These are phyloP conservation scores for Pica pica DNA, from an alignment of 2,113 vertebrate species.

Conservation along the genomic window DNA sequence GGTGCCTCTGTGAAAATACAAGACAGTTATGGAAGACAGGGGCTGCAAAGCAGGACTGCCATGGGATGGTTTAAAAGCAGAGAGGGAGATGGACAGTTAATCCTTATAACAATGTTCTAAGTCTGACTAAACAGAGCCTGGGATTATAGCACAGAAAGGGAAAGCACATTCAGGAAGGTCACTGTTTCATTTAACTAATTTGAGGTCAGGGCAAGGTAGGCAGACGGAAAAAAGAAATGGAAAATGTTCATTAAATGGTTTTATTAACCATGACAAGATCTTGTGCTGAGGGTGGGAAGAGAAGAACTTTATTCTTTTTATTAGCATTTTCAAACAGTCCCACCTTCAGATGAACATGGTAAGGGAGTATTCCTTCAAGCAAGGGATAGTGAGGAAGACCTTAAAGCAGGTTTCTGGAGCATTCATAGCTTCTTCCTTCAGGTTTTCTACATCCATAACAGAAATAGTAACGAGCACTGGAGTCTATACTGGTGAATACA, in stretches of 20 bases:
- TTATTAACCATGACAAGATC: background rate
- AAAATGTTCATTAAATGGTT: background rate
- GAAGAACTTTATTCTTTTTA: background rate
- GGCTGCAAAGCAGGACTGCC: background rate
- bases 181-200: constrained; percentile 31
- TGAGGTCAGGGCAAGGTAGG: constrained; percentile 19
- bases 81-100: background rate
- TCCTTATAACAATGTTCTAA: background rate
- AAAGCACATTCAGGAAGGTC: background rate
- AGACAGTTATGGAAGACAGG: background rate
- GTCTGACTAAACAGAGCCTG: background rate
- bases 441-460: background rate
- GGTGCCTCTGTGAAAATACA: background rate
- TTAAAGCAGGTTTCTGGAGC: constrained; percentile 17
- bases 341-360: background rate
- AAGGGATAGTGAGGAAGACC: background rate
- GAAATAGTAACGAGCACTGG: background rate
- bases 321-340: constrained; percentile 12
- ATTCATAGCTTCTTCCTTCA: background rate
- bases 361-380: background rate
- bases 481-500: background rate
- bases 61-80: background rate
- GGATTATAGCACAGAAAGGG: background rate
- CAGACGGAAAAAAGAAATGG: constrained; percentile 9
- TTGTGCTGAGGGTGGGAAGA: background rate